Evolutionary conservation across 1,140 invertebrate genomes (phyloP).

Genomic region (Sycobia sp.): DNA sequence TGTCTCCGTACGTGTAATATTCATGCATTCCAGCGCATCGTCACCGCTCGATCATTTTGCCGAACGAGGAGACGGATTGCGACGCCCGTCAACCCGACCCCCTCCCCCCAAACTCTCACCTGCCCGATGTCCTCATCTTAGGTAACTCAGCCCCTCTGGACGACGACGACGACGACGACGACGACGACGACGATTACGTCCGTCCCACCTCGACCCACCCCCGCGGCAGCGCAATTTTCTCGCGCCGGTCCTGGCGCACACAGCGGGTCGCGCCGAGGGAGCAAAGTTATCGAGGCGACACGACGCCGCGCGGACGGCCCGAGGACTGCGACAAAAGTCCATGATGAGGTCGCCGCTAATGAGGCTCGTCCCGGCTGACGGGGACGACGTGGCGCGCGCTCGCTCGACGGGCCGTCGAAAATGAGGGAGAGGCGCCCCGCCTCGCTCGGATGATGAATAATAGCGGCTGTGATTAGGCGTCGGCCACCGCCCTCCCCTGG

Average conservation of each 20-base stretch:
- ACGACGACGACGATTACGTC: slow-evolving; percentile 1
- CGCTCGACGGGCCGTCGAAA: background rate
- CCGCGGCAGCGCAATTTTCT: background rate
- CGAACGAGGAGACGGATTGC: background rate
- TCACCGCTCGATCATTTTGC: background rate
- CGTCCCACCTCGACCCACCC: no score
- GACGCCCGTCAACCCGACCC: no score
- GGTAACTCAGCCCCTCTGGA: no score
- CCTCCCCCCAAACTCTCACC: no score
- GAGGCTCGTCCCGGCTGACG: slow-evolving; percentile 10
- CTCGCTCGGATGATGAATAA: slow-evolving; percentile 11
- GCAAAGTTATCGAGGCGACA: background rate
- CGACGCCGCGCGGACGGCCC: no score
- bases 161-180: background rate
- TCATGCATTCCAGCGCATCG: no score
- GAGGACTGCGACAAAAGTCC: slow-evolving; percentile 21
- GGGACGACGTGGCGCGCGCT: background rate
- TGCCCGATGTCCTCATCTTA: no score
- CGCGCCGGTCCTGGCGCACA: no score
- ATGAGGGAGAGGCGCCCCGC: background rate
- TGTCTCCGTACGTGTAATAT: no score
- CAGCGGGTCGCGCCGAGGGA: background rate
- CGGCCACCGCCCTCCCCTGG: background rate
- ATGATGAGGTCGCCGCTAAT: slow-evolving; percentile 34
- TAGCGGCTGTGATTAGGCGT: slow-evolving; percentile 10